Conservation (phyloP, 2,888 invertebrate genomes). For the Eristalis intricaria region DNA sequence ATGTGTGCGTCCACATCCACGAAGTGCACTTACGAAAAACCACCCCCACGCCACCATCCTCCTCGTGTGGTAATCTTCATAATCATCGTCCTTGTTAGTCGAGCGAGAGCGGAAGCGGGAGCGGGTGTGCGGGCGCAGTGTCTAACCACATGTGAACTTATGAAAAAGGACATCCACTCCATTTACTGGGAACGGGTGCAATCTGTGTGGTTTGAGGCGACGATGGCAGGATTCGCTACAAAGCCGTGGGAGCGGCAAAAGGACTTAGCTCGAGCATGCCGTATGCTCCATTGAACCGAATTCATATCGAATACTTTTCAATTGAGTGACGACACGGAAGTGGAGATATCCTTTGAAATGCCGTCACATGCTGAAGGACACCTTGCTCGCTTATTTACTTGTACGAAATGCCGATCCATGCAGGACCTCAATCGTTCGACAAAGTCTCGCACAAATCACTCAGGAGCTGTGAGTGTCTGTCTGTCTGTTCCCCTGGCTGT, state of each 20-base stretch:
- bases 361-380: slow-evolving; percentile 16
- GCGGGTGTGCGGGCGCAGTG: not conserved
- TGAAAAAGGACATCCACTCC: slow-evolving; percentile 33
- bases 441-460: not conserved
- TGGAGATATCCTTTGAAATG: slow-evolving; percentile 53
- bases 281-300: slow-evolving; percentile 55
- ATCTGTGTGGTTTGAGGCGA: not conserved
- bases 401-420: no score
- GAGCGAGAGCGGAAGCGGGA: not conserved
- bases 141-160: slow-evolving; percentile 52
- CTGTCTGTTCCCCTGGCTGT: not conserved
- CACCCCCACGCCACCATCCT: not conserved
- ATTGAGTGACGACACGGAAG: slow-evolving; percentile 55
- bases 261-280: slow-evolving; percentile 12
- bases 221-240: slow-evolving; percentile 18
- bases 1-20: not conserved
- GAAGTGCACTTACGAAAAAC: slow-evolving; percentile 9
- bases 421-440: not conserved
- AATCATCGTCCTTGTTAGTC: slow-evolving; percentile 43
- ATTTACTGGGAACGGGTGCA: not conserved
- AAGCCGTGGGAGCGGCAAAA: slow-evolving; percentile 6
- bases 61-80: slow-evolving; percentile 41
- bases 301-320: slow-evolving; percentile 61
- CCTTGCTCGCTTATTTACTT: slow-evolving; percentile 11
- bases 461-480: not conserved